phyloP scores from a whole-genome alignment of 1,140 invertebrate genomes.

The Gonatopus flavifemur region DNA sequence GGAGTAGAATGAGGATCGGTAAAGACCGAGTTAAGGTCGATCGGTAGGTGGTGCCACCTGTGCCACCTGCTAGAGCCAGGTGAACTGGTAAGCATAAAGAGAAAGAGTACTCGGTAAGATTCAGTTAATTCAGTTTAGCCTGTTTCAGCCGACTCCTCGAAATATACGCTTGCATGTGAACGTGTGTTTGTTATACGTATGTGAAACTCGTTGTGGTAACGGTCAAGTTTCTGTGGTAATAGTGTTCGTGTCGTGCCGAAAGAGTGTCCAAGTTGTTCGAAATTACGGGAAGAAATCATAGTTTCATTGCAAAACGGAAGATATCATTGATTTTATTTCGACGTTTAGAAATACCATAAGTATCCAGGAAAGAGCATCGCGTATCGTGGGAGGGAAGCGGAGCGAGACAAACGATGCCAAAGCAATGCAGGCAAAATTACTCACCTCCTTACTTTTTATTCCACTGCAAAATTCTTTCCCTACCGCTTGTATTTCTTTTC shows the following conservation, averaged over 20 bases:
- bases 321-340: too few species aligned
- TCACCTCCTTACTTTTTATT: background rate
- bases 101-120: constrained; percentile 17
- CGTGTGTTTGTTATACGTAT: too few species aligned
- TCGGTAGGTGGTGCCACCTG: constrained; percentile 29
- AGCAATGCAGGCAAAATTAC: constrained; percentile 31
- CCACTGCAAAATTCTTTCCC: too few species aligned
- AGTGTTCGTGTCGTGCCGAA: constrained; percentile 1
- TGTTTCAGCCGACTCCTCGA: constrained; percentile 19
- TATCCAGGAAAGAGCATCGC: constrained; percentile 5
- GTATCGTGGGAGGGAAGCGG: constrained; percentile 20
- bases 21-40: too few species aligned
- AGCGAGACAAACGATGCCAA: constrained; percentile 28
- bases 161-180: too few species aligned
- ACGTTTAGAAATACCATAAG: too few species aligned
- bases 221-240: background rate
- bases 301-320: constrained; percentile 8
- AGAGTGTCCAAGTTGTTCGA: background rate
- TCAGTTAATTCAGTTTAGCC: constrained; percentile 26
- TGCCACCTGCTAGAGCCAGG: constrained; percentile 26
- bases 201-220: constrained; percentile 5
- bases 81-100: constrained; percentile 37
- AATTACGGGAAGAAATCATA: constrained; percentile 4
- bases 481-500: too few species aligned
- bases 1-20: background rate